Conservation (phyloP, 2,888 invertebrate genomes). For the Panopea generosa region DNA sequence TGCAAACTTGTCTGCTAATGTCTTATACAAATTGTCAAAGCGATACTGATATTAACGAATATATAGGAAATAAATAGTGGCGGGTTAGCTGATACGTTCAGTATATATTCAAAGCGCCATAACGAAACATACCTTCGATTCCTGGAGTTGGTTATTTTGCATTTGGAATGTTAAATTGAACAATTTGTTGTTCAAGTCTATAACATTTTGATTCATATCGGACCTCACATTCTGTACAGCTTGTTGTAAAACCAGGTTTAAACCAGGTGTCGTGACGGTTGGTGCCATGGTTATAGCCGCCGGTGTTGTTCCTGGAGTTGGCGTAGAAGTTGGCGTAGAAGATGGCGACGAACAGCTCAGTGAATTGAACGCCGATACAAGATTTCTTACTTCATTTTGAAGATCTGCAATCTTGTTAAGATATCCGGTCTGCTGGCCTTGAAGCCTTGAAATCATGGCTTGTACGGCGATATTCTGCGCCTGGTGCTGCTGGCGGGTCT, state of each 20-base stretch:
- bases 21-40: too few relatives aligned
- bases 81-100: too few relatives aligned
- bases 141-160: conserved; percentile 41
- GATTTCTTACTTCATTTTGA: conserved; percentile 59
- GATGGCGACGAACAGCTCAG: conserved; percentile 14
- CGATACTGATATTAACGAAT: too few relatives aligned
- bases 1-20: too few relatives aligned
- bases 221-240: conserved; percentile 42
- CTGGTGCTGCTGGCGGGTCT: conserved; percentile 57
- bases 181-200: conserved; percentile 53
- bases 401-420: conserved; percentile 59
- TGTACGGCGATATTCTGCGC: conserved; percentile 61
- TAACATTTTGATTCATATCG: conserved; percentile 40
- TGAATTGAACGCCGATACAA: conserved; percentile 57
- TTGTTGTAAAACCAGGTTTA: conserved; percentile 40
- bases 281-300: conserved; percentile 2
- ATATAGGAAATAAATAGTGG: too few relatives aligned
- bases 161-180: conserved; percentile 39
- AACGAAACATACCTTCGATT: conserved; percentile 49
- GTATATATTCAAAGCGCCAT: too few relatives aligned
- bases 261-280: background rate
- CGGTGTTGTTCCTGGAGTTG: conserved; percentile 1
- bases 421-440: conserved; percentile 55
- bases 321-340: conserved; percentile 26
- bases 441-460: conserved; percentile 40